Percentiles rank a stretch among this genome's conserved stretches.
phyloP scores from a whole-genome alignment of 2,797 vertebrate genomes.

The Gobionotothen gibberifrons region DNA sequence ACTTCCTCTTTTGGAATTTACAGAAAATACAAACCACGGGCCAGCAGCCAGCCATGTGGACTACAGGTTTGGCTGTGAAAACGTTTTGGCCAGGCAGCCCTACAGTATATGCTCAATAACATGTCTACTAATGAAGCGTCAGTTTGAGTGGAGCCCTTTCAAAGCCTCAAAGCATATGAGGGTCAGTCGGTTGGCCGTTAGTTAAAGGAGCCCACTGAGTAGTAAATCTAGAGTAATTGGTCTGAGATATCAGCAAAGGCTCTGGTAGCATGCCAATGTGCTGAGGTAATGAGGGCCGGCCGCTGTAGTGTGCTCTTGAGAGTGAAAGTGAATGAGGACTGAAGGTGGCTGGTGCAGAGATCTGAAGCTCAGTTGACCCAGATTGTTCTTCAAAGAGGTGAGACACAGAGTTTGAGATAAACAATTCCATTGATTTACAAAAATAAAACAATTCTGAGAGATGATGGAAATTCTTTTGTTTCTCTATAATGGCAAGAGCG shows the following conservation, averaged over 20 bases:
- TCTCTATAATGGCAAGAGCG: constrained; percentile 12
- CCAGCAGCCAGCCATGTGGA: constrained; percentile 34
- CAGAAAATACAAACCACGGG: constrained; percentile 38
- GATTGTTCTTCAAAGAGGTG: constrained; percentile 32
- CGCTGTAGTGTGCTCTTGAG: constrained; percentile 33
- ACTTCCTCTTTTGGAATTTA: constrained; percentile 40
- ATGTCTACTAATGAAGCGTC: constrained; percentile 48
- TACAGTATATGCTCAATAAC: constrained; percentile 41
- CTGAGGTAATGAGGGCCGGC: constrained; percentile 73
- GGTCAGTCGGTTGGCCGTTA: constrained; percentile 66
- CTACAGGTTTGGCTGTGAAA: constrained; percentile 49
- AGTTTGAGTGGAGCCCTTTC: constrained; percentile 37
- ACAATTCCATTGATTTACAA: constrained; percentile 45
- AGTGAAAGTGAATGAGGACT: constrained; percentile 52
- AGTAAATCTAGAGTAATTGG: constrained; percentile 73
- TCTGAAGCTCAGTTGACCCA: constrained; percentile 53
- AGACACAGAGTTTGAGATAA: constrained; percentile 13
- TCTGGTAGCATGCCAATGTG: constrained; percentile 70
- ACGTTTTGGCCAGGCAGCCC: constrained; percentile 26
- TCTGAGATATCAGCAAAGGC: constrained; percentile 70
- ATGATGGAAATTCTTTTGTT: constrained; percentile 19
- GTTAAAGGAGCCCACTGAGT: constrained; percentile 42
- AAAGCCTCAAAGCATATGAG: constrained; percentile 54
- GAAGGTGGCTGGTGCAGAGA: constrained; percentile 45
- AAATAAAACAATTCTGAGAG: constrained; percentile 21